Evolutionary conservation across 2,113 vertebrate species (phyloP).

Genomic region (Notiomystis cincta): DNA sequence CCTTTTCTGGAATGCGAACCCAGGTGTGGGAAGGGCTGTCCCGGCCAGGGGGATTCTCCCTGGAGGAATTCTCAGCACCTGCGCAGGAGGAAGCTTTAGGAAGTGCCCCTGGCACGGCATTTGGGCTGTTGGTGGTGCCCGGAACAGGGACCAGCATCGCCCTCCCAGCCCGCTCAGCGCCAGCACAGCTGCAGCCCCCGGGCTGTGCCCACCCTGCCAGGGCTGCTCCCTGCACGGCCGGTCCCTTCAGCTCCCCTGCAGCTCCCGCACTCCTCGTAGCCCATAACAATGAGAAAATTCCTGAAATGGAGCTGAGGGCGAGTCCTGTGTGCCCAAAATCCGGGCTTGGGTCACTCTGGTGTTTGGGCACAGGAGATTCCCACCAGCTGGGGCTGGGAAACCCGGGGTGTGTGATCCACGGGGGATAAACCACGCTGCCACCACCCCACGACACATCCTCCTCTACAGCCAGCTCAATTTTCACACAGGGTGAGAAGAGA

Average conservation of each 20-base stretch:
- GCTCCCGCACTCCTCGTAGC: neutral
- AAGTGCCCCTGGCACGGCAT: neutral
- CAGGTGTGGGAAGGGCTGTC: neutral
- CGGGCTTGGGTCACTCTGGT: neutral
- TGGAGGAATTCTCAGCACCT: neutral
- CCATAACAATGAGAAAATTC: neutral
- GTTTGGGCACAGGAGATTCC: neutral
- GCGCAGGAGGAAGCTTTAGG: neutral
- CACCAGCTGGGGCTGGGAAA: neutral
- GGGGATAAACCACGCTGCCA: neutral
- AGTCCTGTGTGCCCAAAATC: neutral
- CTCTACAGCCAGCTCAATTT: rapidly evolving
- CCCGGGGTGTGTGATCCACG: neutral
- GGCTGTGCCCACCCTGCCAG: neutral
- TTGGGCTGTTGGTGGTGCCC: neutral
- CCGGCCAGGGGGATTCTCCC: neutral
- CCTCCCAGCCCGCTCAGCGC: rapidly evolving
- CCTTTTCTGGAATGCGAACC: rapidly evolving
- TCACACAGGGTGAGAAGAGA: neutral
- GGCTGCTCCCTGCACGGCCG: neutral
- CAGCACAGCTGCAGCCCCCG: neutral
- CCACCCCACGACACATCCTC: neutral
- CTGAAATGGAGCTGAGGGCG: neutral
- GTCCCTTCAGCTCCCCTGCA: rapidly evolving
- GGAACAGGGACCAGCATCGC: rapidly evolving